phyloP scores from a whole-genome alignment of 2,113 vertebrate genomes.

The Chlamydotis undulata region DNA sequence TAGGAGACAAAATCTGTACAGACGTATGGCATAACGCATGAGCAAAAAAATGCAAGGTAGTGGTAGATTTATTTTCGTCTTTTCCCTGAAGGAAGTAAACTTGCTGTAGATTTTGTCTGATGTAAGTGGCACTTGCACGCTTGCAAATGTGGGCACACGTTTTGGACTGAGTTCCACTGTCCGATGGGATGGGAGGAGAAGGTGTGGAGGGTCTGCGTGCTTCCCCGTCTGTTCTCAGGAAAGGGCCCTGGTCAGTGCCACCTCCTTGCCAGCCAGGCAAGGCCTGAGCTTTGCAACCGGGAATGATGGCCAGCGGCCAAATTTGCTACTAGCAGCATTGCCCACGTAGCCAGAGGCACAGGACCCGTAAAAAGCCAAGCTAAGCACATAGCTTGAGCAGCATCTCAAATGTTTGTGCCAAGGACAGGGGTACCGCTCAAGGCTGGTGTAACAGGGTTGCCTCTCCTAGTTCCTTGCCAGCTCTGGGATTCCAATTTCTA shows the following conservation, averaged over 20 bases:
- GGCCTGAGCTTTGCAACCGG: background rate
- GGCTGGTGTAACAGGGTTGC: background rate
- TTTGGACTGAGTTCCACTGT: background rate
- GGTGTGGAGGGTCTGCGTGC: background rate
- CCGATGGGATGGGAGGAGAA: background rate
- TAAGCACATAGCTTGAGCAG: fast-evolving
- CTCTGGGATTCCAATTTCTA: background rate
- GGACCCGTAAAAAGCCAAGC: background rate
- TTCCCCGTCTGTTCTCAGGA: background rate
- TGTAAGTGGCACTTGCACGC: background rate
- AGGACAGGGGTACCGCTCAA: background rate
- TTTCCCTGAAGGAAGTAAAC: background rate
- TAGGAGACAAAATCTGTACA: background rate
- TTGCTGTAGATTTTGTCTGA: background rate
- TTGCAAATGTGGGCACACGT: background rate
- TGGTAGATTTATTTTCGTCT: background rate
- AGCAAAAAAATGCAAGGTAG: background rate
- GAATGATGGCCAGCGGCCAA: background rate
- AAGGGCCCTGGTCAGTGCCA: background rate
- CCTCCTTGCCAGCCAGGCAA: background rate
- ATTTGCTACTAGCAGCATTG: background rate
- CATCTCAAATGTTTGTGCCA: background rate
- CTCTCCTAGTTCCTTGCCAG: background rate
- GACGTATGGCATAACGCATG: background rate
- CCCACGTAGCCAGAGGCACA: background rate